Base-by-base conservation (phyloP, 2,888 invertebrate genomes). In the Netelia inedita region DNA sequence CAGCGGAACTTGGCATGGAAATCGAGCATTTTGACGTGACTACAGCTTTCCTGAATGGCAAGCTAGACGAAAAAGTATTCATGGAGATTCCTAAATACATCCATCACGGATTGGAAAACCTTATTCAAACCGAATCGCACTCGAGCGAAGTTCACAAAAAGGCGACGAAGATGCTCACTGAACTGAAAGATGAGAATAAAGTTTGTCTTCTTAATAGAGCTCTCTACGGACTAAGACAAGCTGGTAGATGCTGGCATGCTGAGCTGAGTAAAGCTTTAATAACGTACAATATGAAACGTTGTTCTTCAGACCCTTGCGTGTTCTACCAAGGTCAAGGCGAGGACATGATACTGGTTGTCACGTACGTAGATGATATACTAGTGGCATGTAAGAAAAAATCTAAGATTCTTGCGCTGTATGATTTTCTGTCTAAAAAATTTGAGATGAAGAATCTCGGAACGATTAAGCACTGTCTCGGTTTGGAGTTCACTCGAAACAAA, bases 291-390 rank as follows among this genome's bases (percentile, higher is more conserved):
- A 28, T 5, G 28, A 28, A 28, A 28, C 28, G 28, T 5, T 28
- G 28, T 28, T 6, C 5, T 28, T 5, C 28, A 0, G 28, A 28
- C 28, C 5, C 28, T 28, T 28, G 28, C 28, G 28, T 28, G 5
- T 28, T 28, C 28, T 28, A 28, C 5, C 28, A 28, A 3, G 28
- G 28, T 28, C 28, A 28, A 28, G 28, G 28, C 5, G 28, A 28
- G 28, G 28, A 28, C 5, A 5, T 28, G 28, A 28, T 28, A 28
- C 28, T 28, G 28, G 28, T 3, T 28, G 28, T 28, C 28, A 28
- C 28, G 28, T 5, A 5, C 1, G 90, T 90, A 2, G 88, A 91
- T 55, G 89, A 90, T 50, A 87, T 90, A 21, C 35, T 90, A 8
- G 69, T 89, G 11, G 79, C 75, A 8, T 88, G 87, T 9, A 79